Evolutionary conservation across 2,797 vertebrate genomes (phyloP).

Genomic region (Hylomyscus alleni): DNA sequence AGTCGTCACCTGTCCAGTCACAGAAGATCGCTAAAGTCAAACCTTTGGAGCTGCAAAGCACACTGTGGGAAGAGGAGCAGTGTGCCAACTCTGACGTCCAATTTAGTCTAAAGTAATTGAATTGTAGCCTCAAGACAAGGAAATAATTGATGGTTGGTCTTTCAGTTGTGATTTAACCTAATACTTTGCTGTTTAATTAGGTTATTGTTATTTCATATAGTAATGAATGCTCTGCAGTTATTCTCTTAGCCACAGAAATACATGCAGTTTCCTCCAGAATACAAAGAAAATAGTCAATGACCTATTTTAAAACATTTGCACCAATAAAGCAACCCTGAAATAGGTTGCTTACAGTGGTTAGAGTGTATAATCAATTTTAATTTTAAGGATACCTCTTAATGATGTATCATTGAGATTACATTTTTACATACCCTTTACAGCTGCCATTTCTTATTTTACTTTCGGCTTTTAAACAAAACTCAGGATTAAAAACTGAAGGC

Average conservation of each 20-base stretch:
- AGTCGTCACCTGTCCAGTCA: slow-evolving; percentile 22
- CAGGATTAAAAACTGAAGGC: slow-evolving; percentile 63
- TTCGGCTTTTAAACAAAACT: slow-evolving; percentile 64
- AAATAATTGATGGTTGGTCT: slow-evolving; percentile 26
- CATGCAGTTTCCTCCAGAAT: not conserved
- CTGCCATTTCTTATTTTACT: slow-evolving; percentile 41
- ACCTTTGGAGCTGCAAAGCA: slow-evolving; percentile 17
- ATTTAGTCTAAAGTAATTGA: slow-evolving; percentile 48
- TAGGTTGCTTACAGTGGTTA: slow-evolving; percentile 57
- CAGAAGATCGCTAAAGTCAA: slow-evolving; percentile 10
- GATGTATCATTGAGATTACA: slow-evolving; percentile 59
- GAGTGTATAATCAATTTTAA: slow-evolving; percentile 62
- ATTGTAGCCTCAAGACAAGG: slow-evolving; percentile 43
- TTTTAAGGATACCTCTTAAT: slow-evolving; percentile 51
- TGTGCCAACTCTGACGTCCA: slow-evolving; percentile 4
- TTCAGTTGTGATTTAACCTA: slow-evolving; percentile 59
- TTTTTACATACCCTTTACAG: not conserved
- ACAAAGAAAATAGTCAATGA: slow-evolving; percentile 65
- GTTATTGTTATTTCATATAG: slow-evolving; percentile 63
- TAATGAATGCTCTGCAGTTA: slow-evolving; percentile 32
- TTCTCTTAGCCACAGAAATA: slow-evolving; percentile 22
- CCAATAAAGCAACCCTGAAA: slow-evolving; percentile 53
- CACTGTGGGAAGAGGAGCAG: slow-evolving; percentile 9
- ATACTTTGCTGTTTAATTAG: slow-evolving; percentile 55
- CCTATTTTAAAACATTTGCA: slow-evolving; percentile 54